These are phyloP conservation scores for Pygoscelis adeliae DNA, from an alignment of 2,113 vertebrate species.

Conservation along the genomic window DNA sequence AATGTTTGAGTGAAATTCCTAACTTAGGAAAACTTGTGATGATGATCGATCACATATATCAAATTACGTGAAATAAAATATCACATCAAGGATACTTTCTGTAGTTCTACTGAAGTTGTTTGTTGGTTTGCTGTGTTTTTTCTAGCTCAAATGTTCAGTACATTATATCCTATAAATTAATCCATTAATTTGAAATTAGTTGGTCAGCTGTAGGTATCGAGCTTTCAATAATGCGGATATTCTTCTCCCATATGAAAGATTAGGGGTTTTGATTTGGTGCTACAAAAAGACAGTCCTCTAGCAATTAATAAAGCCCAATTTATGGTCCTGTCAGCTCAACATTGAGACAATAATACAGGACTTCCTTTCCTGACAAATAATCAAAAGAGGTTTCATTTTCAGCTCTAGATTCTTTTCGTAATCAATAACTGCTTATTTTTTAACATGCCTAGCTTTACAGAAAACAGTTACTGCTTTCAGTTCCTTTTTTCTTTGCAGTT, in stretches of 20 bases:
- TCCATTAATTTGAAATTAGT: not conserved
- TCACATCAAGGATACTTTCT: not conserved
- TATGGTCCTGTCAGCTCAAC: not conserved
- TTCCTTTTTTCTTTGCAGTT: not conserved
- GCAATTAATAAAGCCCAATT: conserved; percentile 41
- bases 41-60: accelerated
- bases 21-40: not conserved
- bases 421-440: not conserved
- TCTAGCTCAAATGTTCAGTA: not conserved
- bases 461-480: not conserved
- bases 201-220: not conserved
- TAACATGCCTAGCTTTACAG: not conserved
- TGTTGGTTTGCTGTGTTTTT: not conserved
- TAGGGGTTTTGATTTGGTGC: not conserved
- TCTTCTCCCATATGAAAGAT: not conserved
- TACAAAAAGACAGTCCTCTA: not conserved
- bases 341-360: not conserved
- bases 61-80: not conserved
- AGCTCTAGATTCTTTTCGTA: not conserved
- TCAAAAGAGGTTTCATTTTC: not conserved
- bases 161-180: not conserved
- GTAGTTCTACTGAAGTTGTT: not conserved
- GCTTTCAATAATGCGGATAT: not conserved
- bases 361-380: conserved; percentile 16
- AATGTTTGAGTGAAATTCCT: not conserved